Conservation (phyloP, 2,113 vertebrate species). For the Tragelaphus buxtoni region DNA sequence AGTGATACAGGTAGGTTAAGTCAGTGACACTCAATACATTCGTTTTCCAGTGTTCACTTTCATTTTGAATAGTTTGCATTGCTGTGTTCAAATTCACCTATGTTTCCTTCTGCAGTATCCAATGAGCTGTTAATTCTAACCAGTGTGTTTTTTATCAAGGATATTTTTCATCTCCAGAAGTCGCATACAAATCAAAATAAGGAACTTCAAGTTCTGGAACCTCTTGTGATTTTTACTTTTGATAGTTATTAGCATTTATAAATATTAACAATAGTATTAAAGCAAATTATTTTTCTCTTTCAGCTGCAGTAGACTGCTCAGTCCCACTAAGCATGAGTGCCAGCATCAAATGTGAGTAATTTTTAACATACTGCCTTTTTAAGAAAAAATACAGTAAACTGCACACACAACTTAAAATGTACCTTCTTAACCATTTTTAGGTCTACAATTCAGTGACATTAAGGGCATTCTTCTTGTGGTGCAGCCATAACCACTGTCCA, state of each 20-base stretch:
- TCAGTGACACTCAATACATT: not conserved
- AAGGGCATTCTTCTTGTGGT: not conserved
- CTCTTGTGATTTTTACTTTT: conserved; percentile 4
- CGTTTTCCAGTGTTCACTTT: not conserved
- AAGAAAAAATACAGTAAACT: conserved; percentile 4
- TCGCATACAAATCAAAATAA: conserved; percentile 35
- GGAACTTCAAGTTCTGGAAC: not conserved
- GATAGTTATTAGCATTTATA: conserved; percentile 23
- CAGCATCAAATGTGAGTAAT: conserved; percentile 91
- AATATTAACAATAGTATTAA: conserved; percentile 38
- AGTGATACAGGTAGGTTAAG: not conserved
- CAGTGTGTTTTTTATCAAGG: not conserved
- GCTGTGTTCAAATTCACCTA: not conserved
- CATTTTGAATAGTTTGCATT: not conserved
- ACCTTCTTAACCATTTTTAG: not conserved
- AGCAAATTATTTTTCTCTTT: conserved; percentile 65
- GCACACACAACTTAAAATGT: not conserved
- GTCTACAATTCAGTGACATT: not conserved
- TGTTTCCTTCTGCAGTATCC: not conserved
- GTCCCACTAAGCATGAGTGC: conserved; percentile 87
- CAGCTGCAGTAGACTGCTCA: conserved; percentile 91
- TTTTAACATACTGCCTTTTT: not conserved
- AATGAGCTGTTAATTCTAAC: not conserved
- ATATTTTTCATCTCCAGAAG: conserved; percentile 13
- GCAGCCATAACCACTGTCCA: not conserved